Evolutionary conservation across 2,888 invertebrate genomes (phyloP), one percentile per base, ranked within the genome.

Genomic region (Opisthograptis luteolata): DNA sequence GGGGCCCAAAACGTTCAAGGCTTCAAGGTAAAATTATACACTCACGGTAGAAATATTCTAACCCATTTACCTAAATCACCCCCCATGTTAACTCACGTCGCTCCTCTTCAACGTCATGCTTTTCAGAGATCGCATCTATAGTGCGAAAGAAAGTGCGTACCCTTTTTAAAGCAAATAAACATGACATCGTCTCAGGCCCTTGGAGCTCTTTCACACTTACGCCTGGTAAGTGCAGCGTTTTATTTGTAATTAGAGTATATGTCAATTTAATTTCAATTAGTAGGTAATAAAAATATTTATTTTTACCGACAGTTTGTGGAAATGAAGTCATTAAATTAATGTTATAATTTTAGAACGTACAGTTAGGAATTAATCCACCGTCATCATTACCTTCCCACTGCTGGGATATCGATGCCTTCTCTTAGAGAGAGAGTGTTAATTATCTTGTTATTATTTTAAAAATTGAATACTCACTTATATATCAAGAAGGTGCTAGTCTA

Each of bases 111-210:
- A 75, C 72, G 77, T 79, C 76, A 73, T 71, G 69, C 70, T 71
- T 80, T 79, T 78, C 70, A 73, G 55, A 62, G 60, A 64, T 56
- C 62, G 59, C 61, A 62, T 67, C 66, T 68, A 61, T 70, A 62
- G 62, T 57, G 81, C 76, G 75, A 82, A 82, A 79, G 76, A 80
- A 81, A 79, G 73, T 70, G 69, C 66, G 69, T 72, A 76, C 73
- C 76, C 81, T 80, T 80, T 81, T 81, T 76, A 79, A 83, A 79
- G 79, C 81, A 86, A 87, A 88, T 87, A 87, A 84, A 87, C 87
- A 84, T 81, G 84, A 81, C 83, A 79, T 81, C 80, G 81, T 81
- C 81, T 83, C 42, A 49, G 60, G 40, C 49, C 55, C 36, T 49
- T 45, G 28, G 22, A 9, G 22, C 9, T 19, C 31, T 51, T 51